These are phyloP conservation scores for Panopea generosa DNA, from an alignment of 2,888 invertebrate species.

Conservation along the genomic window DNA sequence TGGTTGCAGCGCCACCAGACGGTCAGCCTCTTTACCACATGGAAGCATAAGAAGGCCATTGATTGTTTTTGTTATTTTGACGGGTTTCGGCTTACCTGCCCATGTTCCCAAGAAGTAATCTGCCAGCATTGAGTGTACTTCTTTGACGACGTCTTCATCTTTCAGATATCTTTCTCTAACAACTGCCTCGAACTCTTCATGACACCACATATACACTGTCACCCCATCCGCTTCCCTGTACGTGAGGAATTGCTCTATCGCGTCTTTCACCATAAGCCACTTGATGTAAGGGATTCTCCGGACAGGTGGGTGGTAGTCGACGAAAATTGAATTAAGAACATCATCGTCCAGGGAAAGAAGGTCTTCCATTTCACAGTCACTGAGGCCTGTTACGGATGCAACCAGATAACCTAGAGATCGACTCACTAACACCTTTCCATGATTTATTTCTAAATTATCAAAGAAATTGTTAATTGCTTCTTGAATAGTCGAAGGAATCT, in stretches of 20 bases:
- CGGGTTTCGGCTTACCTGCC: slow-evolving; percentile 73
- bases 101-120: slow-evolving; percentile 84
- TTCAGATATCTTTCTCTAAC: slow-evolving; percentile 74
- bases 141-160: slow-evolving; percentile 57
- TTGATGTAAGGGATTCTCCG: slow-evolving; percentile 75
- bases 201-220: slow-evolving; percentile 76
- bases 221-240: slow-evolving; percentile 76
- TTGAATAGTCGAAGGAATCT: slow-evolving; percentile 66
- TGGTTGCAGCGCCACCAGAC: slow-evolving; percentile 77
- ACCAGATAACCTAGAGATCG: slow-evolving; percentile 78
- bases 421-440: slow-evolving; percentile 75
- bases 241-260: slow-evolving; percentile 75
- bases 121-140: slow-evolving; percentile 80
- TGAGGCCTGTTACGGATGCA: slow-evolving; percentile 81
- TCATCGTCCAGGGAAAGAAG: slow-evolving; percentile 83
- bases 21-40: slow-evolving; percentile 67
- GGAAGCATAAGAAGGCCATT: slow-evolving; percentile 15
- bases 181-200: slow-evolving; percentile 71
- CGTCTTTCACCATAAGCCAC: slow-evolving; percentile 81
- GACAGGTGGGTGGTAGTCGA: slow-evolving; percentile 67
- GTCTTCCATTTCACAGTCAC: slow-evolving; percentile 84
- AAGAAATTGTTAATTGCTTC: slow-evolving; percentile 74
- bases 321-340: slow-evolving; percentile 76
- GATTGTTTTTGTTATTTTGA: slow-evolving; percentile 27
- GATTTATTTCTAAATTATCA: slow-evolving; percentile 73